Evolutionary conservation across 2,797 vertebrate genomes (phyloP).

Genomic region (Catamblyrhynchus diadema): DNA sequence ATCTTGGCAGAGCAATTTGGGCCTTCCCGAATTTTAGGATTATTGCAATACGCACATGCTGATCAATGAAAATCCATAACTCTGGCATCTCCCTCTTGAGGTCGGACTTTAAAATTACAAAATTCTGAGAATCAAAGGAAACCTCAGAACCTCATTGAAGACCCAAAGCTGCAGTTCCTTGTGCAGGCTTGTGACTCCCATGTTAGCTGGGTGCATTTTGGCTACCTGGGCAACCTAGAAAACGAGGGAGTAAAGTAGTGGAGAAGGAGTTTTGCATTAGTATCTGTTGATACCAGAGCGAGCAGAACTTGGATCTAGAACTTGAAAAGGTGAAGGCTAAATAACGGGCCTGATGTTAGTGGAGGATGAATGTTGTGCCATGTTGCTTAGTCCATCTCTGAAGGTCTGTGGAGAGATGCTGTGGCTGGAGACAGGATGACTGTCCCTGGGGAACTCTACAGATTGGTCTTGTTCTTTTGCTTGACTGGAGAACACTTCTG

Average conservation of each 20-base stretch:
- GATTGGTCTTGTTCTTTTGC: not conserved
- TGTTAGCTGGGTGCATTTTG: not conserved
- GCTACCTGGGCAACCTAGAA: not conserved
- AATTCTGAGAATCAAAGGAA: not conserved
- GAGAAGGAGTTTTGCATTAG: not conserved
- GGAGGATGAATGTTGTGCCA: not conserved
- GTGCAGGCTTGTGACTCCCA: not conserved
- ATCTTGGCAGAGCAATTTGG: not conserved
- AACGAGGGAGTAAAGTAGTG: not conserved
- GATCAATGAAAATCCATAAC: constrained; percentile 47
- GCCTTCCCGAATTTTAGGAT: not conserved
- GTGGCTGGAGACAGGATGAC: not conserved
- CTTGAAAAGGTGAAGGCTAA: not conserved
- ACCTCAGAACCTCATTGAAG: not conserved
- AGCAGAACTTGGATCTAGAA: not conserved
- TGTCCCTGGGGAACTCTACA: not conserved
- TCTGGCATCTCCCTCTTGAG: constrained; percentile 71
- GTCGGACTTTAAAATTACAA: constrained; percentile 53
- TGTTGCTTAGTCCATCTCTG: not conserved
- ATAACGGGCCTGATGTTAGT: not conserved
- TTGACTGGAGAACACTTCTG: not conserved
- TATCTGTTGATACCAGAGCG: not conserved
- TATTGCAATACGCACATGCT: not conserved
- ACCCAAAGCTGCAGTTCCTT: not conserved
- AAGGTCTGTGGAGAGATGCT: not conserved